Conservation (phyloP, 2,113 vertebrate genomes). For the Poecile atricapillus region DNA sequence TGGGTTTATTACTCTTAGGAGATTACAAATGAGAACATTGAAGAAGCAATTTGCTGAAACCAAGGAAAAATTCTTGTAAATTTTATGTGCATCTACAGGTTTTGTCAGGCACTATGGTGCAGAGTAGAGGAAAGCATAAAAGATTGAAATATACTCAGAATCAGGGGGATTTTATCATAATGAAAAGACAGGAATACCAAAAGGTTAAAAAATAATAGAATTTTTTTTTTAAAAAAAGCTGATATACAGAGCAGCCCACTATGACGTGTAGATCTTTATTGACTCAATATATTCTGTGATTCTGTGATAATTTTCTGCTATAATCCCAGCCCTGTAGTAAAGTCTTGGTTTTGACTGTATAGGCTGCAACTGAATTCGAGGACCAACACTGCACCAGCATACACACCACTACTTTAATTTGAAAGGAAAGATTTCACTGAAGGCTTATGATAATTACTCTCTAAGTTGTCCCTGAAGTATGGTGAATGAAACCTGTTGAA, state of each 20-base stretch:
- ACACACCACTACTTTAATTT: not conserved
- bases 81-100: not conserved
- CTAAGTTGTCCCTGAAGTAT: not conserved
- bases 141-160: not conserved
- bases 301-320: not conserved
- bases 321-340: not conserved
- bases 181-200: not conserved
- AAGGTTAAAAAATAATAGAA: not conserved
- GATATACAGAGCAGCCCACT: not conserved
- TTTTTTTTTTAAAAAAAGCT: not conserved
- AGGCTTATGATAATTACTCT: not conserved
- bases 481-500: not conserved
- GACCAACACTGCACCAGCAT: not conserved
- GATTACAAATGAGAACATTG: not conserved
- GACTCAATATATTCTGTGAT: not conserved
- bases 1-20: not conserved
- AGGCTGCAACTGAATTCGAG: fast-evolving
- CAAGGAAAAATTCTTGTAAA: not conserved
- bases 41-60: not conserved
- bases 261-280: not conserved
- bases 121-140: not conserved
- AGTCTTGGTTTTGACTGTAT: not conserved
- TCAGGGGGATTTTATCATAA: not conserved
- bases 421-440: not conserved
- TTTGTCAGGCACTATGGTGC: not conserved